phyloP scores from a whole-genome alignment of 2,113 vertebrate species.

The Neotoma lepida region DNA sequence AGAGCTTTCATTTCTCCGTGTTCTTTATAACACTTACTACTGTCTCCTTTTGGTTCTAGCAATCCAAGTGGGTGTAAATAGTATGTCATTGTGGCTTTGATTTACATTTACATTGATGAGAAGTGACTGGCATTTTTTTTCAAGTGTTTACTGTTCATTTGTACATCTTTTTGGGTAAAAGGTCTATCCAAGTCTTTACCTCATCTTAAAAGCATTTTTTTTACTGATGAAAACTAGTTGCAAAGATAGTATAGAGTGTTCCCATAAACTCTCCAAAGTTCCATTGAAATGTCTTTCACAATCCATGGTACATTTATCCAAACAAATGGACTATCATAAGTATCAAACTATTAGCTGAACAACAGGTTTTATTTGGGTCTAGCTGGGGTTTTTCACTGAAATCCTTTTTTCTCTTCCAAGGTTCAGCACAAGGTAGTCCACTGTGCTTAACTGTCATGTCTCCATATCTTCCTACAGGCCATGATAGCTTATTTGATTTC shows the following conservation, averaged over 20 bases:
- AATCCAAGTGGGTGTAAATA: not conserved
- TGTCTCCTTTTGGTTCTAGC: not conserved
- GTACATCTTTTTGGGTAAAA: not conserved
- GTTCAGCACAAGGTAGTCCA: not conserved
- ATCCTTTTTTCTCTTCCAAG: not conserved
- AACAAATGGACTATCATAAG: not conserved
- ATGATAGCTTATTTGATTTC: constrained; percentile 12
- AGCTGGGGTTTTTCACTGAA: not conserved
- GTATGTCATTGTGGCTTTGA: not conserved
- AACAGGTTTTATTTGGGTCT: not conserved
- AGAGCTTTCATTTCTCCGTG: not conserved
- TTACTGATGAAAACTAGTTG: not conserved
- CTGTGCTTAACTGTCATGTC: not conserved
- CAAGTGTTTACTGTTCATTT: not conserved
- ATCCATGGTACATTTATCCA: not conserved
- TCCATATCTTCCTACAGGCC: not conserved
- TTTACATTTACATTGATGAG: not conserved
- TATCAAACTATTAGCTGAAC: not conserved
- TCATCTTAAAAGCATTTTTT: not conserved
- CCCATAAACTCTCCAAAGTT: not conserved
- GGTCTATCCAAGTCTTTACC: not conserved
- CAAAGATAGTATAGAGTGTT: constrained; percentile 6
- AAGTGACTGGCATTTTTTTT: not conserved
- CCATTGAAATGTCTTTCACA: not conserved
- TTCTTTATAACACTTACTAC: not conserved